Evolutionary conservation across 1,140 invertebrate genomes (phyloP).

Genomic region (Fopius arisanus): DNA sequence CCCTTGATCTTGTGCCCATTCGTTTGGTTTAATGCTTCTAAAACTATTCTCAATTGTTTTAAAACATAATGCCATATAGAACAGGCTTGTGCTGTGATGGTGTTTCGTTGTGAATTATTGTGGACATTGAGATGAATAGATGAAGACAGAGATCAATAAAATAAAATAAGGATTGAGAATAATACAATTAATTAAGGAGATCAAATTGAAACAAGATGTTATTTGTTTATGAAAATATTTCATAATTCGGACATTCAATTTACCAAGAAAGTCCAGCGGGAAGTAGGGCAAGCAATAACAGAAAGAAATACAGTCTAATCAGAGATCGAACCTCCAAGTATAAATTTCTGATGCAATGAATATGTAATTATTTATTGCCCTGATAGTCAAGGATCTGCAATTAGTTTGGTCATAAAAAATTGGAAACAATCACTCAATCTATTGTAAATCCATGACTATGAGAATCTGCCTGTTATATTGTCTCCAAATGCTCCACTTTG

Average conservation of each 20-base stretch:
- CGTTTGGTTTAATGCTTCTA: not conserved
- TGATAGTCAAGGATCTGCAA: not conserved
- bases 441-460: too few species aligned
- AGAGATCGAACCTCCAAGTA: constrained; percentile 48
- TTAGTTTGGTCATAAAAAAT: not conserved
- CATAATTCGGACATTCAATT: constrained; percentile 63
- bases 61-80: constrained; percentile 58
- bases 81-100: constrained; percentile 54
- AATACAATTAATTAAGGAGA: not conserved
- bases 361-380: constrained; percentile 5
- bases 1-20: not conserved
- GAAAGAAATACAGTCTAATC: constrained; percentile 62
- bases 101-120: constrained; percentile 29
- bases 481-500: not conserved
- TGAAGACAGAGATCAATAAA: constrained; percentile 16
- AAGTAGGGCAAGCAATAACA: constrained; percentile 65
- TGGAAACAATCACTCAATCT: too few species aligned
- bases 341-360: not conserved
- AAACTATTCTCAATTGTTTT: constrained; percentile 47
- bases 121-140: not conserved
- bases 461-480: not conserved
- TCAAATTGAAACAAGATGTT: constrained; percentile 14
- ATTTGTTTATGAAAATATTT: constrained; percentile 2
- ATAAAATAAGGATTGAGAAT: not conserved
- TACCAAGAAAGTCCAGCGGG: constrained; percentile 66